Evolutionary conservation across 1,140 invertebrate species (phyloP), one percentile per base, ranked within the genome.

Genomic region (Lordiphosa clarofinis): DNA sequence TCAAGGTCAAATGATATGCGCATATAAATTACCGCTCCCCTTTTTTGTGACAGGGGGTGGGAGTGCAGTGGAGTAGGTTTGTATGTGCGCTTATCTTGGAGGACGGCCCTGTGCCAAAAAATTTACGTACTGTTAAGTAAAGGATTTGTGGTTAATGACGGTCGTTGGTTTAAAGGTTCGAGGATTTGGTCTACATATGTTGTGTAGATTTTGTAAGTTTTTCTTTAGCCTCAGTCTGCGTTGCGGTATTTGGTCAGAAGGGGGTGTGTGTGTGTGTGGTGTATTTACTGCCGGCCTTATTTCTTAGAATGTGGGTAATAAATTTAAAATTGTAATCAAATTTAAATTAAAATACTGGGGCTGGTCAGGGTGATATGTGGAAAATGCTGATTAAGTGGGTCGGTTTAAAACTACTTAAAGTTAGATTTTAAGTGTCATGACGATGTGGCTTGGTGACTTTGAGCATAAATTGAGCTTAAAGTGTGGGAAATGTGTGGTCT

Each of bases 121-220:
- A 81, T 81, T 81, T 81, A 81, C 76, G 76, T 81, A 81, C 76
- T 81, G 76, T 81, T 81, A 81, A 81, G 76, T 82, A 82, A 81
- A 82, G 76, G 76, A 81, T 81, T 81, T 81, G 76, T 81, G 76
- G 78, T 81, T 81, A 81, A 81, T 81, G 76, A 84, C 78, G 76
- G 76, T 36, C n/a, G 3, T 36, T 39, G 53, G 31, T 33, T 73
- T 73, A 36, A 50, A 47, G 19, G 60, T 28, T 53, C 15, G 44
- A 54, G 40, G 42, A 46, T 53, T 40, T 24, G 38, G 54, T 56
- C 63, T 73, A 70, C 72, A 81, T 75, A 68, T 76, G 67, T 71
- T 71, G 55, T 57, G 38, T 19, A 40, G 52, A 43, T 21, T 44
- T 24, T 38, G 53, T 31, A 19, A 12, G 31, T 44, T 52, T 40